phyloP scores from a whole-genome alignment of 2,888 invertebrate genomes.

The Argyresthia albistria region DNA sequence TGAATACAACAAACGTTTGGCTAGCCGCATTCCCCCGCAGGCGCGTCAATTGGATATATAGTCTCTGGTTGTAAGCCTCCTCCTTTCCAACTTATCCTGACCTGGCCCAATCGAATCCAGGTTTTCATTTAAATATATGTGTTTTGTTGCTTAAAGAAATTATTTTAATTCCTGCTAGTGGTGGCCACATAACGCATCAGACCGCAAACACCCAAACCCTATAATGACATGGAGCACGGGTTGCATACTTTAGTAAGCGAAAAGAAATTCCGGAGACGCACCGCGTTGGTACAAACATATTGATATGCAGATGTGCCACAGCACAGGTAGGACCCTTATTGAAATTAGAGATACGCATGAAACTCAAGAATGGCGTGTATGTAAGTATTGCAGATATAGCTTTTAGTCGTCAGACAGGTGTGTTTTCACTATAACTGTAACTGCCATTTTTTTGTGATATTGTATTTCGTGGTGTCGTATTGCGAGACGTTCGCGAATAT shows the following conservation, averaged over 20 bases:
- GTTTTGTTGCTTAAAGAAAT: too few species aligned
- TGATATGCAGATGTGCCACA: conserved; percentile 69
- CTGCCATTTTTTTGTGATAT: background rate
- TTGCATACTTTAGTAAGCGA: conserved; percentile 50
- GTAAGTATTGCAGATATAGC: conserved; percentile 34
- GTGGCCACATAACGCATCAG: background rate
- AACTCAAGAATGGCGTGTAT: conserved; percentile 44
- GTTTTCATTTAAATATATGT: too few species aligned
- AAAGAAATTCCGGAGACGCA: conserved; percentile 61
- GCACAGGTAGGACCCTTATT: conserved; percentile 65
- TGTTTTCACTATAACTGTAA: background rate
- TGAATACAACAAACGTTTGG: too few species aligned
- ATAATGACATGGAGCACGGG: conserved; percentile 69
- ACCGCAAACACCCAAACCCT: conserved; percentile 11
- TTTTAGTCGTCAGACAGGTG: conserved; percentile 23
- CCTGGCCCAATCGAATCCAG: too few species aligned
- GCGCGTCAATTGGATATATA: too few species aligned
- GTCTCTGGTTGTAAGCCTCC: too few species aligned
- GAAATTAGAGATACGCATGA: conserved; percentile 65
- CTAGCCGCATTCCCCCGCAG: too few species aligned
- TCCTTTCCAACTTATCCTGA: too few species aligned
- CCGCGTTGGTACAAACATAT: conserved; percentile 33
- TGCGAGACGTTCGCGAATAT: too few species aligned
- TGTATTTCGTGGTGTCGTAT: too few species aligned
- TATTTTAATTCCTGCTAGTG: too few species aligned